Percentiles rank a stretch among this genome's conserved stretches.
These are phyloP conservation scores for Ormyrus thymus DNA, from an alignment of 2,888 invertebrate genomes.

Conservation along the genomic window DNA sequence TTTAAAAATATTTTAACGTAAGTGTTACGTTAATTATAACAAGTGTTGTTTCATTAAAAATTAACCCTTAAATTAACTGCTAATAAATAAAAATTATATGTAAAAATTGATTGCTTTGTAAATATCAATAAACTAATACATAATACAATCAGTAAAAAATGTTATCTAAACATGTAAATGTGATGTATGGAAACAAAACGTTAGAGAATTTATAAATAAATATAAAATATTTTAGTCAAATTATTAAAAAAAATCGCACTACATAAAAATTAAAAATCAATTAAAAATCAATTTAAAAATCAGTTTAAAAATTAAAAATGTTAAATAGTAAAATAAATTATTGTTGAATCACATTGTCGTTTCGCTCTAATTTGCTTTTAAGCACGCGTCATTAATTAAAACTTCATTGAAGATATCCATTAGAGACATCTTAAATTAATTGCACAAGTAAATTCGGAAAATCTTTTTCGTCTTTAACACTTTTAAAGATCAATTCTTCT, in stretches of 20 bases:
- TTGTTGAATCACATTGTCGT: constrained; percentile 26
- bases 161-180: constrained; percentile 26
- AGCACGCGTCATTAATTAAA: constrained; percentile 19
- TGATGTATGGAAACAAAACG: not conserved
- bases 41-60: constrained; percentile 17
- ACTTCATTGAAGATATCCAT: not conserved
- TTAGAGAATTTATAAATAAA: constrained; percentile 29
- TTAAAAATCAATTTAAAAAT: not conserved
- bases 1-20: constrained; percentile 16
- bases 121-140: constrained; percentile 33
- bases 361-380: constrained; percentile 28
- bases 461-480: constrained; percentile 40
- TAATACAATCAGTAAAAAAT: constrained; percentile 37
- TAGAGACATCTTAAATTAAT: constrained; percentile 21
- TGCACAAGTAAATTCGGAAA: constrained; percentile 37
- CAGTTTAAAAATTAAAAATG: not conserved
- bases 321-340: constrained; percentile 16
- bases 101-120: too few species aligned
- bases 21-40: constrained; percentile 16
- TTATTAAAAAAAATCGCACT: not conserved
- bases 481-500: constrained; percentile 30
- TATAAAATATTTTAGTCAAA: not conserved
- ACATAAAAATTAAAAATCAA: too few species aligned
- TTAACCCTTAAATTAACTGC: too few species aligned
- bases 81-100: too few species aligned